These are phyloP conservation scores for Ophion costatus DNA, from an alignment of 2,888 invertebrate genomes.

Conservation along the genomic window DNA sequence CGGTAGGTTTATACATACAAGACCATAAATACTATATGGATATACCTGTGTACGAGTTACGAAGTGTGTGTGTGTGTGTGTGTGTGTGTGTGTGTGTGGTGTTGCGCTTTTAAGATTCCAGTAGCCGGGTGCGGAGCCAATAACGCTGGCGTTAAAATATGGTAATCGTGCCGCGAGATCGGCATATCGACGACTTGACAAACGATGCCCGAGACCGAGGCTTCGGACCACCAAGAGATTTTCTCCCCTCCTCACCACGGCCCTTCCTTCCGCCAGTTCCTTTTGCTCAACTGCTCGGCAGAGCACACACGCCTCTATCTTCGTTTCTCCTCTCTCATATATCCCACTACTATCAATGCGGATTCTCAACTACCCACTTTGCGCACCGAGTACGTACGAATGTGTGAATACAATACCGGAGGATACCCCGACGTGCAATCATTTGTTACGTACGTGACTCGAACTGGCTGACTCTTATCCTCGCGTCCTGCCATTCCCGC, in stretches of 20 bases:
- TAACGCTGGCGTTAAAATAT: conserved; percentile 83
- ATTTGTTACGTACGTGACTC: conserved; percentile 83
- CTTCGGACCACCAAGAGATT: conserved; percentile 82
- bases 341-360: conserved; percentile 22
- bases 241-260: conserved; percentile 31
- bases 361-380: conserved; percentile 34
- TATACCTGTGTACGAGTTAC: neutral
- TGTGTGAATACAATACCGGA: conserved; percentile 64
- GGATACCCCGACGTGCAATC: conserved; percentile 77
- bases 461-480: conserved; percentile 78
- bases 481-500: conserved; percentile 78
- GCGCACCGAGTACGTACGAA: conserved; percentile 22
- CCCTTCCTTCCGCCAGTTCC: conserved; percentile 32
- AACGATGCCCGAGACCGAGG: conserved; percentile 80
- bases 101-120: conserved; percentile 79
- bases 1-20: neutral
- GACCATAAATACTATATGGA: neutral
- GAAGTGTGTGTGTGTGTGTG: conserved; percentile 55
- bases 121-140: conserved; percentile 79
- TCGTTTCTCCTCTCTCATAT: conserved; percentile 3
- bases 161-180: conserved; percentile 82
- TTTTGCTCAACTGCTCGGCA: conserved; percentile 52
- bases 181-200: conserved; percentile 83
- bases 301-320: conserved; percentile 56
- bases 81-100: conserved; percentile 58